Conservation (phyloP, 1,140 invertebrate genomes). For the Conus ventricosus region DNA sequence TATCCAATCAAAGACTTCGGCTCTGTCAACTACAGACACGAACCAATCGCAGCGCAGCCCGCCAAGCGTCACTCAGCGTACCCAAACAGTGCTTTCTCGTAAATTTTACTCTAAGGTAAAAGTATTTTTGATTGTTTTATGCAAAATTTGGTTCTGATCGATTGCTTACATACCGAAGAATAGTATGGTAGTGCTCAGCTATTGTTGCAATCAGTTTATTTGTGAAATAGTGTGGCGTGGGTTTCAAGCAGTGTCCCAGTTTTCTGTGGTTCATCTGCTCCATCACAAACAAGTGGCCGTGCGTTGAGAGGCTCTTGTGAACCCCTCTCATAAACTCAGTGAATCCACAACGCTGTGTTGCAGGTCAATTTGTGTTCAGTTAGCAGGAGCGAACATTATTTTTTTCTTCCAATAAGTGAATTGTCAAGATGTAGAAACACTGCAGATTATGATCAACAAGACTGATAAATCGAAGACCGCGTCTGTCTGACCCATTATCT, state of each 20-base stretch:
- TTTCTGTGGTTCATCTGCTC: not conserved
- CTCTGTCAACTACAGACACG: not conserved
- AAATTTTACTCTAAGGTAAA: conserved; percentile 19
- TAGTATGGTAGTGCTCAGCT: not conserved
- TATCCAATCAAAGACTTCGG: conserved; percentile 27
- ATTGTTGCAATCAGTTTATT: not conserved
- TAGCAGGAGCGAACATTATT: too few species aligned
- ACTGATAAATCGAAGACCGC: not conserved
- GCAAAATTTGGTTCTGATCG: not conserved
- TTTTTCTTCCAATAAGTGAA: too few species aligned
- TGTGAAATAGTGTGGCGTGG: conserved; percentile 2
- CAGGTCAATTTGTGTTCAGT: too few species aligned
- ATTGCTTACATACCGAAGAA: conserved; percentile 10
- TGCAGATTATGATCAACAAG: too few species aligned
- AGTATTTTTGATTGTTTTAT: conserved; percentile 7
- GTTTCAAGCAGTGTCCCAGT: conserved; percentile 17
- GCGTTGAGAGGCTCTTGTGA: not conserved
- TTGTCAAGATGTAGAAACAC: too few species aligned
- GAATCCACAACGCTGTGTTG: too few species aligned
- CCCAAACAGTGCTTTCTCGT: not conserved
- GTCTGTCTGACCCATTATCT: not conserved
- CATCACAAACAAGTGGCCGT: conserved; percentile 25
- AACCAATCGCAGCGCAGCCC: conserved; percentile 42
- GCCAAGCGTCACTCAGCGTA: conserved; percentile 41
- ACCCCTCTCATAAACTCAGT: not conserved